phyloP scores from a whole-genome alignment of 2,888 invertebrate species.

The Phasia obesa region DNA sequence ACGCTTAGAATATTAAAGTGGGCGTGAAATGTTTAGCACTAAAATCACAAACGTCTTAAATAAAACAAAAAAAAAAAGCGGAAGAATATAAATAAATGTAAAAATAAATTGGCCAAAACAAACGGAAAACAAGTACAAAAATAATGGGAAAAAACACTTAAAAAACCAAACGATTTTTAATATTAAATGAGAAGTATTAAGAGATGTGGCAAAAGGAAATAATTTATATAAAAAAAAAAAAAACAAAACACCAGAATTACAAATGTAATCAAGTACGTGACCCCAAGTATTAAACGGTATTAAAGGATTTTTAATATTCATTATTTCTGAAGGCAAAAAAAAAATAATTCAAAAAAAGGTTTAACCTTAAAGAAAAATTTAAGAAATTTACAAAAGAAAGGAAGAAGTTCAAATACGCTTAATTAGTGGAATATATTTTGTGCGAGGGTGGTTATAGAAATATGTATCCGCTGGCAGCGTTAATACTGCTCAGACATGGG shows the following conservation, averaged over 20 bases:
- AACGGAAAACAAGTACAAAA: slow-evolving; percentile 38
- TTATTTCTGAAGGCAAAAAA: background rate
- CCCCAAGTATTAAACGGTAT: slow-evolving; percentile 66
- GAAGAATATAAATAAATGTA: slow-evolving; percentile 19
- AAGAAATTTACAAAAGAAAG: background rate
- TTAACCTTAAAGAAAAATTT: background rate
- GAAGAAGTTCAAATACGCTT: background rate
- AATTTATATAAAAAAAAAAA: slow-evolving; percentile 36
- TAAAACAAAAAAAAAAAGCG: slow-evolving; percentile 14
- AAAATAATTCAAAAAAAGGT: slow-evolving; percentile 15
- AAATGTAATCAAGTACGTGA: slow-evolving; percentile 71
- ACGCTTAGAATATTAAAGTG: slow-evolving; percentile 73
- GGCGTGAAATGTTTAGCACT: slow-evolving; percentile 65
- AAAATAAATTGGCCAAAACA: slow-evolving; percentile 41
- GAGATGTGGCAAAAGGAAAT: slow-evolving; percentile 17
- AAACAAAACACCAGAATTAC: slow-evolving; percentile 49
- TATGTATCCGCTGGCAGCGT: too few species aligned
- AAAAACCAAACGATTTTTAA: slow-evolving; percentile 49
- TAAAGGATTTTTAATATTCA: slow-evolving; percentile 50
- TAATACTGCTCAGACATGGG: too few species aligned
- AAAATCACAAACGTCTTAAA: slow-evolving; percentile 29
- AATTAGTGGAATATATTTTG: background rate
- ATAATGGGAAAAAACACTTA: slow-evolving; percentile 27
- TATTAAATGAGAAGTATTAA: slow-evolving; percentile 43
- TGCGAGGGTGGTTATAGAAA: background rate